These are phyloP conservation scores for Eilema griseolum DNA, from an alignment of 2,888 invertebrate species.

Conservation along the genomic window DNA sequence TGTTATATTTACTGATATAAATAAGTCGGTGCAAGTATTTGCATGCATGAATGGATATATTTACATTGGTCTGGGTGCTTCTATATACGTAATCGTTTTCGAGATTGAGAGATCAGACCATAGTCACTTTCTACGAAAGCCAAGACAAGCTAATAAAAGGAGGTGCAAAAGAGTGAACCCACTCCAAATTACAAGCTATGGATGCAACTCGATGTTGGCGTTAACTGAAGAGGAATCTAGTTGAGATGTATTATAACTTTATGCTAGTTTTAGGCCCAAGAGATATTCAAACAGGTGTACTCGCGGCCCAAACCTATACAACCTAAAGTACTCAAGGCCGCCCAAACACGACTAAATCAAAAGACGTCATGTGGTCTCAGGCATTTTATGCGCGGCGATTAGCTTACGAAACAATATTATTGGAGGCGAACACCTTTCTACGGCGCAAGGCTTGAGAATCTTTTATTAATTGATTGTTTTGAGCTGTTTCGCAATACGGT, in stretches of 20 bases:
- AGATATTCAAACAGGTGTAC: slow-evolving; percentile 9
- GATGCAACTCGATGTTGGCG: too few relatives aligned
- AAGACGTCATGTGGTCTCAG: slow-evolving; percentile 73
- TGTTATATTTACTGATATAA: not conserved
- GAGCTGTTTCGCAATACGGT: slow-evolving; percentile 42
- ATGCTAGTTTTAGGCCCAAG: not conserved
- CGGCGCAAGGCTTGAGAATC: slow-evolving; percentile 50
- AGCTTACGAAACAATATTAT: slow-evolving; percentile 75
- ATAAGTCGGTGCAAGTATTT: not conserved
- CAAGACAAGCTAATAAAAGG: too few relatives aligned
- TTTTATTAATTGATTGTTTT: slow-evolving; percentile 63
- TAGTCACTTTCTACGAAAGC: too few relatives aligned
- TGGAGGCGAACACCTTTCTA: slow-evolving; percentile 49
- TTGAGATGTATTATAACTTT: too few relatives aligned
- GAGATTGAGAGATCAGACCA: too few relatives aligned
- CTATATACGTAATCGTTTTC: too few relatives aligned
- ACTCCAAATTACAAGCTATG: too few relatives aligned
- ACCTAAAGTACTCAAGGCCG: slow-evolving; percentile 38
- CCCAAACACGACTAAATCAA: slow-evolving; percentile 61
- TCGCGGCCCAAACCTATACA: slow-evolving; percentile 30
- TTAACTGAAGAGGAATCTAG: too few relatives aligned
- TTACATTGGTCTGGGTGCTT: not conserved
- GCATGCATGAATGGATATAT: not conserved
- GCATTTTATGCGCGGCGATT: slow-evolving; percentile 69
- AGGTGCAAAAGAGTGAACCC: too few relatives aligned